Evolutionary conservation across 2,113 vertebrate species (phyloP).

Genomic region (Podiceps cristatus): DNA sequence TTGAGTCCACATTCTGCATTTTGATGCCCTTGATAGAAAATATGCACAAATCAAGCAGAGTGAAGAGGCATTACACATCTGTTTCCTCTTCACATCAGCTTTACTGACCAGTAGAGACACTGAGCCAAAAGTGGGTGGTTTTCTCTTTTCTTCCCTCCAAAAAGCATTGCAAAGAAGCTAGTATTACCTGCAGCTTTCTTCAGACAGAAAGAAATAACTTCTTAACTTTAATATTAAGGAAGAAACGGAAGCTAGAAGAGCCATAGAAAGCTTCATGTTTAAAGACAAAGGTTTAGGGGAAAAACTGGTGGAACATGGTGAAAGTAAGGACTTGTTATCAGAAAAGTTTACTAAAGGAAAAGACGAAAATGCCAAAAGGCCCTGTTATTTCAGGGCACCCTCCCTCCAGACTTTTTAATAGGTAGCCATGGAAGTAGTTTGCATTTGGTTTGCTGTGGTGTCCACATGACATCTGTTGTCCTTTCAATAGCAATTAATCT

Average conservation of each 20-base stretch:
- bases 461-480: neutral
- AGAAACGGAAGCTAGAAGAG: neutral
- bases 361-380: neutral
- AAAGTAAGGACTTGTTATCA: neutral
- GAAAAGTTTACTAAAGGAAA: neutral
- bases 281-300: neutral
- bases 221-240: neutral
- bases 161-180: neutral
- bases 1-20: fast-evolving
- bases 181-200: neutral
- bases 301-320: neutral
- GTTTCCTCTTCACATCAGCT: neutral
- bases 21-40: neutral
- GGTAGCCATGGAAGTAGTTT: neutral
- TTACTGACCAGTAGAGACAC: neutral
- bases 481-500: neutral
- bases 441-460: neutral
- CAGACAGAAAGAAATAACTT: neutral
- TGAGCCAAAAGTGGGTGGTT: neutral
- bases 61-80: neutral
- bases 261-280: neutral
- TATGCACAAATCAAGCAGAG: neutral
- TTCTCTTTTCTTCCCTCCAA: neutral
- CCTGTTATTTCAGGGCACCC: neutral
- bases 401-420: neutral